Percentiles rank a stretch among this genome's conserved stretches.
phyloP scores from a whole-genome alignment of 2,888 invertebrate genomes.

The Busseola fusca region DNA sequence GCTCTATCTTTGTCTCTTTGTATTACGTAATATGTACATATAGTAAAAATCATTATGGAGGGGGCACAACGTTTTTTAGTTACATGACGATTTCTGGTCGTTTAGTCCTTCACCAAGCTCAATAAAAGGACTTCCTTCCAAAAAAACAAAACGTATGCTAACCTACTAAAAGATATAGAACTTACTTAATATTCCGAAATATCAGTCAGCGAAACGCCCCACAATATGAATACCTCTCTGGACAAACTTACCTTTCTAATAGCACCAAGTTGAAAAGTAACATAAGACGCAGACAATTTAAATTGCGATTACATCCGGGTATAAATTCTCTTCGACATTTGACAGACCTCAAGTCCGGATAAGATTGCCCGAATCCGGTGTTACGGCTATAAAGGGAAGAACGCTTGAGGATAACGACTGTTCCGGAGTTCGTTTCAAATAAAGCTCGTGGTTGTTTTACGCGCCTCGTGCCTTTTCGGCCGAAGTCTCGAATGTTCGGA shows the following conservation, averaged over 20 bases:
- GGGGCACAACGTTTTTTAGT: neutral
- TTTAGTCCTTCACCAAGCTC: neutral
- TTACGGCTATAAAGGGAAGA: slow-evolving; percentile 54
- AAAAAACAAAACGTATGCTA: neutral
- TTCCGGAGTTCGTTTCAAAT: slow-evolving; percentile 43
- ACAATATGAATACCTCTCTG: neutral
- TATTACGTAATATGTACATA: neutral
- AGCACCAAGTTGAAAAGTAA: slow-evolving; percentile 13
- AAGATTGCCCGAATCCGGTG: slow-evolving; percentile 55
- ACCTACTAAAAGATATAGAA: too few species aligned
- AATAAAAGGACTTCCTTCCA: neutral
- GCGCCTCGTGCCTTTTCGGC: neutral
- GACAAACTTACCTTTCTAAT: neutral
- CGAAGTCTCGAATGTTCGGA: slow-evolving; percentile 2
- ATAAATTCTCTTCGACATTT: slow-evolving; percentile 50
- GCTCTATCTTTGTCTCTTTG: neutral
- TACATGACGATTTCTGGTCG: neutral
- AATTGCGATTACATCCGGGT: slow-evolving; percentile 51
- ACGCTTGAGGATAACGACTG: slow-evolving; percentile 56
- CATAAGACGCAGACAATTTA: slow-evolving; percentile 40
- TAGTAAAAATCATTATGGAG: neutral
- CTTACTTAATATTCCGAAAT: neutral
- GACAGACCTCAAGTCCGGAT: slow-evolving; percentile 50
- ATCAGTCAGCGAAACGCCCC: neutral
- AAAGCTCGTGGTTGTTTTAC: slow-evolving; percentile 34